Evolutionary conservation across 2,797 vertebrate genomes (phyloP), one percentile per base, ranked within the genome.

Genomic region (Micromesistius poutassou): DNA sequence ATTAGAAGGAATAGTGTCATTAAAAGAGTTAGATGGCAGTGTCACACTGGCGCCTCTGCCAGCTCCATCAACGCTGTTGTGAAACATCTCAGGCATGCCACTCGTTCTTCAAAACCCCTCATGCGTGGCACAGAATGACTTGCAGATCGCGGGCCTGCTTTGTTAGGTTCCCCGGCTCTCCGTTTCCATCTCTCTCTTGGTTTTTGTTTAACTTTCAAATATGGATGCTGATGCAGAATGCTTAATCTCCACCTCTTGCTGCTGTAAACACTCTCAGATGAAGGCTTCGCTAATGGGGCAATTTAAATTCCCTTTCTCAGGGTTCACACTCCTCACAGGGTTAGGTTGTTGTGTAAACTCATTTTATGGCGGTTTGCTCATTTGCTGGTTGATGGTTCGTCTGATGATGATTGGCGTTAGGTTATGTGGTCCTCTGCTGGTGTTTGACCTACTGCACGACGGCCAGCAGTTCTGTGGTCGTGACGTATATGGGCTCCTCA

Each of bases 301-400:
- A 88, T 92, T 91, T 91, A 86, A 89, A 91, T 91, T 89, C 82
- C 80, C 78, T 85, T 86, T 89, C 78, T 82, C 40, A 25, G 62
- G 79, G 81, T 84, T 84, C 79, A 76, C 55, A 78, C 62, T 82
- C 82, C 84, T 84, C 73, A 33, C 81, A 36, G 50, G 77, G 82
- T 33, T 78, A 74, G 46, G 46, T 16, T 5, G 4, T 55, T 78
- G 72, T 2, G 42, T 74, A 8, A 81, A 85, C 76, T 85, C 35
- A 10, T 79, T 81, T 83, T 79, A 77, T 80, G 81, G 73, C 79
- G 76, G 76, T 71, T 75, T 84, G 78, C n/a, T 79, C 10, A 38
- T 83, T 87, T 76, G 75, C 42, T 78, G 2, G 71, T 72, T 81
- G 84, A 82, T 79, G 55, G 70, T 7, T 79, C 80, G 31, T 74